These are phyloP conservation scores for Acanthococcus lagerstroemiae DNA, from an alignment of 2,888 invertebrate genomes.

Conservation along the genomic window DNA sequence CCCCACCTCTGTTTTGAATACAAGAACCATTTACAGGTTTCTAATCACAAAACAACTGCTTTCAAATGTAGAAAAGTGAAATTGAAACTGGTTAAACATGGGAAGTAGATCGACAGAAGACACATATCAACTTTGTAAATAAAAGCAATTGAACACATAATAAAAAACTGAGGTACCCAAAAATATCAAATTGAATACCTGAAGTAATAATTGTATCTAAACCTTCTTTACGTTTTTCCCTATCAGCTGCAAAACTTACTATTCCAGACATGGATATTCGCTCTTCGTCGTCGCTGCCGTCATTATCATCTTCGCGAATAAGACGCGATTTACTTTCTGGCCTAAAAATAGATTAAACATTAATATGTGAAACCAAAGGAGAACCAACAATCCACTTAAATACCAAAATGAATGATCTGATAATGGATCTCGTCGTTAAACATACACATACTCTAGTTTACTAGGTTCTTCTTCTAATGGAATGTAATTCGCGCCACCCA, in stretches of 20 bases:
- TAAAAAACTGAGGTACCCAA: constrained; percentile 13
- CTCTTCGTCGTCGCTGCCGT: constrained; percentile 72
- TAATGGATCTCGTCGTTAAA: no score
- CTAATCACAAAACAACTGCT: no score
- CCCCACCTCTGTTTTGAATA: no score
- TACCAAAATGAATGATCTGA: no score
- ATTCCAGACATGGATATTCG: constrained; percentile 72
- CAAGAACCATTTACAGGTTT: no score
- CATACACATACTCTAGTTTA: constrained; percentile 30
- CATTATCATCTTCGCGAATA: constrained; percentile 71
- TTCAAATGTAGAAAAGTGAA: no score
- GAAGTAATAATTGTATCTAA: constrained; percentile 57
- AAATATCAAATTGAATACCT: constrained; percentile 28
- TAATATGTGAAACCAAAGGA: no score
- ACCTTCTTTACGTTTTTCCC: constrained; percentile 65
- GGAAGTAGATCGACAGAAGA: no score
- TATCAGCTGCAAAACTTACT: constrained; percentile 63
- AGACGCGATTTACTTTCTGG: constrained; percentile 45
- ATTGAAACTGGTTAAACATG: no score
- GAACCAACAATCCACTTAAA: no score
- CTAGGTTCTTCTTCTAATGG: constrained; percentile 43
- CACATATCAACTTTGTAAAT: no score
- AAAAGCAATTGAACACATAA: no score
- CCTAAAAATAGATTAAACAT: constrained; percentile 2
- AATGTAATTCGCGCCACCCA: constrained; percentile 49